Evolutionary conservation across 2,888 invertebrate species (phyloP), one percentile per base, ranked within the genome.

Genomic region (Horisme vitalbata): DNA sequence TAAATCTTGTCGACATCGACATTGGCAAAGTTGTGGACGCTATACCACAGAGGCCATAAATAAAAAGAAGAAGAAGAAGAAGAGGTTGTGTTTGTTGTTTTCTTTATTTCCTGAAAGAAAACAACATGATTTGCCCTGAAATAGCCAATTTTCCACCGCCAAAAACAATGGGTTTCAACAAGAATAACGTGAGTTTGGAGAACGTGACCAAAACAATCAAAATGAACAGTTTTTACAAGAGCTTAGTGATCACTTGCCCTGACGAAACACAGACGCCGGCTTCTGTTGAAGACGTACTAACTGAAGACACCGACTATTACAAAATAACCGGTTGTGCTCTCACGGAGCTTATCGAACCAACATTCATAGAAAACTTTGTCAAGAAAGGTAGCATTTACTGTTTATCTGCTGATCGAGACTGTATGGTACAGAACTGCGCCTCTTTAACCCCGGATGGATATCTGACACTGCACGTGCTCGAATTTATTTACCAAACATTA

Each of bases 301-400:
- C 69, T 11, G 79, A 79, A 56, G 86, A 88, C 44, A 82, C 57
- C 46, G 82, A 83, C 57, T 87, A 80, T 51, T 89, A 88, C 41
- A 77, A 65, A 66, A 32, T 87, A 15, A 54, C 52, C 0, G 53
- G 68, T 14, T 82, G 81, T 52, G 57, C 77, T 1, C 48, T 87
- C 1, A 65, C 67, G 14, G 80, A 80, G 49, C 77, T 89, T 45
- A 32, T 83, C 1, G 72, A 85, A 36, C 65, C 68, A 6, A 47
- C 57, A 13, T 87, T 89, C 30, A 75, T 86, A 43, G 72, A 84
- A 52, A 82, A 67, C 54, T 89, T 87, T 61, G 59, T 84, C 2
- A 80, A 76, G 51, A 71, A 65, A 15, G 89, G 89, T 0, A 72
- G 63, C 33, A 41, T 88, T 4, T 69, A 74, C 38, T 82, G 86